Base-by-base conservation (phyloP, 2,888 invertebrate genomes). In the Stenurella melanura region DNA sequence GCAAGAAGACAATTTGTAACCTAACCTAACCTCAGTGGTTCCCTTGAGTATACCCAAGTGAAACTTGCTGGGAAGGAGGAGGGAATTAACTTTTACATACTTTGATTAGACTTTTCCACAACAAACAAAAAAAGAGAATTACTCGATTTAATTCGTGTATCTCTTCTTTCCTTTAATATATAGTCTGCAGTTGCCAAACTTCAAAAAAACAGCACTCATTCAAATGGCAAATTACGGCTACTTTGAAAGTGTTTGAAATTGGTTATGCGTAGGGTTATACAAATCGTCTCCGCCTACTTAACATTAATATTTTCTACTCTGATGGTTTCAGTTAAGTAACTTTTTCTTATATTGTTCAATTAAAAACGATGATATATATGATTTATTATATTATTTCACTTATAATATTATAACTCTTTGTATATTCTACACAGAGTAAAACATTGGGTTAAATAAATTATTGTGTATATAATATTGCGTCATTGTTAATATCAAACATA, bases 401-500 rank as follows among this genome's bases (percentile, higher is more conserved):
- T 38, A 10, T 38, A 38, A 38, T 38, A 10, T 7, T 26, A 12
- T 42, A 42, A 12, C 42, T 42, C 50, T 15, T 15, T 50, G 15
- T 50, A 50, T 50, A 42, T 15, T 42, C 15, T 12, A 42, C 11
- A 12, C 15, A 12, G 12, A 1, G 15, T 42, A n/a, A n/a, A n/a
- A n/a, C n/a, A 5, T 50, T 17, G 15, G 12, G n/a, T 50, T 15
- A 50, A 15, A 50, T n/a, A n/a, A 50, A 50, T 50, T 42, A 42
- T 42, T 50, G 58, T 58, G 11, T 58, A 58, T 26, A 26, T 26
- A 19, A 58, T 15, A 26, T 58, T 58, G 58, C 26, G 58, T 58
- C 58, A 21, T 19, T 58, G 34, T 2, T 26, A 61, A 61, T 30
- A 61, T 38, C 5, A 58, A 58, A 58, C 58, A 21, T 58, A 21